Base-by-base conservation (phyloP, 2,113 vertebrate species). In the Cynocephalus volans region DNA sequence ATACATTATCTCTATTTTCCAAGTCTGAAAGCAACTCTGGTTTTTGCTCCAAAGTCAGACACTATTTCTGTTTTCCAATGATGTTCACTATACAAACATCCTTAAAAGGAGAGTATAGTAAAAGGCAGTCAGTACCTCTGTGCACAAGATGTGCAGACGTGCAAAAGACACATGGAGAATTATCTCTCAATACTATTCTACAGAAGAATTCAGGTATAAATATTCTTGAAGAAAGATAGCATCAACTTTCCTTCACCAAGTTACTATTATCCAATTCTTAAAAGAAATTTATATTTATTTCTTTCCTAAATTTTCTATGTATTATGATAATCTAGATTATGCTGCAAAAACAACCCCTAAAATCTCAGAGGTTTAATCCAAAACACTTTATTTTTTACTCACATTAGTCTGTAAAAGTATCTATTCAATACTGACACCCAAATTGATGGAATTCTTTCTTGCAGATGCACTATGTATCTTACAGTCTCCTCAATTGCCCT, bases 281-380 rank as follows among this genome's bases (percentile, higher is more conserved):
- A 94, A 88, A 50, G 28, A 67, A 3, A 54, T 65, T 84, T 62
- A 48, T 69, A 69, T 96, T 90, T 81, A 85, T 76, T 95, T 31
- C 77, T 41, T 70, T 41, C 3, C 24, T 60, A 77, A 90, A 45
- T 81, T 14, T 13, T 88, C 0, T 41, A 72, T 76, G 26, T 87
- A 79, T 62, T 92, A 76, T 26, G 8, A 76, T 56, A 92, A n/a
- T 69, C 60, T 62, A 87, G 45, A 70, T 72, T 64, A 36, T 91
- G 18, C 15, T 81, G 3, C 12, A 52, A 36, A 73, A 56, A 64
- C 41, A 88, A 28, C 3, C 6, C 6, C 6, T 18, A 31, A 94
- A 41, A 36, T 82, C 60, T 69, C 64, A 45, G 41, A 69, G 24
- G 26, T 18, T 89, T 93, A 58, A 70, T 81, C 65, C 23, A 81